Evolutionary conservation across 2,888 invertebrate species (phyloP).

Genomic region (Chrysopilus asiliformis): DNA sequence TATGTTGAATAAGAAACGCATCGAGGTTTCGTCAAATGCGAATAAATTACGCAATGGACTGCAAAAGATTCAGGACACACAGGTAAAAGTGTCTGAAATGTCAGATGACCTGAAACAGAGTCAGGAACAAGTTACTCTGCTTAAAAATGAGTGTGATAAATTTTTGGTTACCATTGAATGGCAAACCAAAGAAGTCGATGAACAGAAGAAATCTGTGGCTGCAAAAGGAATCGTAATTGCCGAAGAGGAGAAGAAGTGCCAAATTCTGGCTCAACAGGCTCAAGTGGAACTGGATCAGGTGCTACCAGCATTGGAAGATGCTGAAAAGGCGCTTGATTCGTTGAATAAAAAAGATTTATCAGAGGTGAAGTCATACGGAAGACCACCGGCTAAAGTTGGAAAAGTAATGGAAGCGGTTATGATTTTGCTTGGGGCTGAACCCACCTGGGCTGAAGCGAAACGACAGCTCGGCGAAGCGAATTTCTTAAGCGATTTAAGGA

Average conservation of each 20-base stretch:
- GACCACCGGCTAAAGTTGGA: slow-evolving; percentile 76
- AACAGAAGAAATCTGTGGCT: slow-evolving; percentile 61
- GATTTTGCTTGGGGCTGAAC: slow-evolving; percentile 53
- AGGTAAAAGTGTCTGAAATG: slow-evolving; percentile 68
- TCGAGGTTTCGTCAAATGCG: slow-evolving; percentile 55
- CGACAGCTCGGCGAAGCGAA: slow-evolving; percentile 69
- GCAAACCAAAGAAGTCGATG: slow-evolving; percentile 71
- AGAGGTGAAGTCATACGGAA: slow-evolving; percentile 80
- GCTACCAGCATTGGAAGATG: slow-evolving; percentile 77
- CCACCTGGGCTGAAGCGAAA: slow-evolving; percentile 80
- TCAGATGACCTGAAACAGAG: slow-evolving; percentile 68
- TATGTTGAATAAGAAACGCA: slow-evolving; percentile 56
- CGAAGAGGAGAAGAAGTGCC: slow-evolving; percentile 69
- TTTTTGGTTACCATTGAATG: slow-evolving; percentile 69
- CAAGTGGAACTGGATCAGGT: slow-evolving; percentile 71
- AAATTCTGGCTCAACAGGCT: slow-evolving; percentile 68
- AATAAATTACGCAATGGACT: slow-evolving; percentile 72
- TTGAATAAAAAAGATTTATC: slow-evolving; percentile 77
- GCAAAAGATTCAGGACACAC: slow-evolving; percentile 77
- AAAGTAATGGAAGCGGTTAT: slow-evolving; percentile 84
- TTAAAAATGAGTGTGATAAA: slow-evolving; percentile 73
- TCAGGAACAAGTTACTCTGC: slow-evolving; percentile 53
- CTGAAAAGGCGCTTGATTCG: slow-evolving; percentile 59
- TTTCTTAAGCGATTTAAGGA: slow-evolving; percentile 62
- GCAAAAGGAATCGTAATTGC: slow-evolving; percentile 58